Base-by-base conservation (phyloP, 2,113 vertebrate genomes). In the Tachycineta bicolor region DNA sequence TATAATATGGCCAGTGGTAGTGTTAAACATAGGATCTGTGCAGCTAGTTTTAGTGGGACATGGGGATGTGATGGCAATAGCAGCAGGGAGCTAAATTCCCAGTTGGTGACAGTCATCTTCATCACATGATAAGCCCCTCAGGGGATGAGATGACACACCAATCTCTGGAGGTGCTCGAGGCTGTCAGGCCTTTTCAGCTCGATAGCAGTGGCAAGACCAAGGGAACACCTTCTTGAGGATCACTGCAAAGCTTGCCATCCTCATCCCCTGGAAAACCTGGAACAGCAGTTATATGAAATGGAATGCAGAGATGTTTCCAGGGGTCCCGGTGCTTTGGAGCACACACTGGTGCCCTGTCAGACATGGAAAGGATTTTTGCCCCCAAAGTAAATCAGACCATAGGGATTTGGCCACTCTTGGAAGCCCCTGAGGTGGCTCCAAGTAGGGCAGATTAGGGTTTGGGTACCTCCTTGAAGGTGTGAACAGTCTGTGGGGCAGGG, bases 131-230 rank as follows among this genome's bases (percentile, higher is more conserved):
- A 65, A 68, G 53, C 17, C 25, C 25, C 17, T 60, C 46, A 44
- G n/a, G 26, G 33, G 11, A n/a, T 11, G 15, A 70, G 5, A 55
- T 55, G 41, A 47, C 14, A 20, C 56, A 70, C 19, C 18, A 37
- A 11, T 5, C 12, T 15, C 12, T 21, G 49, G 19, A 41, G 13
- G 24, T 79, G n/a, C 16, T 24, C 0, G 0, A 62, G 8, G 24
- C 24, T 47, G 10, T 55, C 23, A n/a, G 41, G 16, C 10, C 24
- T 47, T 47, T 79, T 39, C 49, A 70, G 47, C 17, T 31, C 2
- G 1, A 68, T 25, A 44, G 17, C 47, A 78, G 47, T 7, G n/a
- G 47, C 39, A n/a, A 39, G 23, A 62, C 18, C 28, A 78, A 46
- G 23, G 12, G 23, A 78, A 62, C 3, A 33, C 10, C 19, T 18